Percentiles rank a stretch among this genome's conserved stretches.
Conservation (phyloP, 2,888 invertebrate genomes). For the Plemyria rubiginata region DNA sequence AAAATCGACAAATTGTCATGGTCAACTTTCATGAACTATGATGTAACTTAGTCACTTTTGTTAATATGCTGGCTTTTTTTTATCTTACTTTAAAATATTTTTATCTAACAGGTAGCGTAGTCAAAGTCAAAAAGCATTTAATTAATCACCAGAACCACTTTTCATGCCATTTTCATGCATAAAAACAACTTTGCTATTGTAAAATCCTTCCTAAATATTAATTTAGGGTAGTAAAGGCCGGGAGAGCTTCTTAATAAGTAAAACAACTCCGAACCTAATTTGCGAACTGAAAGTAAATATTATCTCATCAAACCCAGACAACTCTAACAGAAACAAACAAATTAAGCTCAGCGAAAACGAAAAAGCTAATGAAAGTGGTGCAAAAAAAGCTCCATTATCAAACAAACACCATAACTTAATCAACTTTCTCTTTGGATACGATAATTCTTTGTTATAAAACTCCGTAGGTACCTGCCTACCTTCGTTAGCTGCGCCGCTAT, state of each 20-base stretch:
- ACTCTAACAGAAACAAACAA: slow-evolving; percentile 10
- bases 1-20: neutral
- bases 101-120: no score
- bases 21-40: no score
- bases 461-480: slow-evolving; percentile 45
- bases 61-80: no score
- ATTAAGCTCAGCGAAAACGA: slow-evolving; percentile 5
- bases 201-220: no score
- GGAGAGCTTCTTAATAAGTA: no score
- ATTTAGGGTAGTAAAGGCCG: no score
- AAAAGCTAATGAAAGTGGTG: slow-evolving; percentile 19
- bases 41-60: no score
- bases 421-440: slow-evolving; percentile 53
- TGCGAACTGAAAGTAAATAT: neutral
- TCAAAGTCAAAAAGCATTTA: no score
- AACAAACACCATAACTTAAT: slow-evolving; percentile 39
- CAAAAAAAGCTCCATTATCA: slow-evolving; percentile 19
- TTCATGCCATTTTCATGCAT: no score
- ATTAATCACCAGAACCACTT: no score
- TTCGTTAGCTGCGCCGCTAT: slow-evolving; percentile 48
- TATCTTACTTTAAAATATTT: no score
- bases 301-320: neutral
- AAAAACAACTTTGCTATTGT: no score
- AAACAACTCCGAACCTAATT: neutral
- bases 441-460: slow-evolving; percentile 46